A percentile compares a stretch with the other conserved stretches of the same genome.
These are phyloP conservation scores for Cheilosia variabilis DNA, from an alignment of 2,888 invertebrate genomes.

Conservation along the genomic window DNA sequence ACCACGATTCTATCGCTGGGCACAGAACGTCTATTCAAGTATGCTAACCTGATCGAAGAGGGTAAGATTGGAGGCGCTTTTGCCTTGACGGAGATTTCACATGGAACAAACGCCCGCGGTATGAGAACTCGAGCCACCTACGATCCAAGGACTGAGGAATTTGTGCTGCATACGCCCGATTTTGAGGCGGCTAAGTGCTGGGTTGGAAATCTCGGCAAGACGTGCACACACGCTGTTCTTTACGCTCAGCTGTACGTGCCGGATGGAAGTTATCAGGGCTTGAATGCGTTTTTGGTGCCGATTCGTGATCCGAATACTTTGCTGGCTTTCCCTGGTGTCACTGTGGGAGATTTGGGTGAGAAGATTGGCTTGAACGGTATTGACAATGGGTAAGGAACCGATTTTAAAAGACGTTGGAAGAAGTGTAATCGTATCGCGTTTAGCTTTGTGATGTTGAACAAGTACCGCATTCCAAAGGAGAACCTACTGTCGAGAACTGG, in stretches of 20 bases:
- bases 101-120: slow-evolving; percentile 95
- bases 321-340: slow-evolving; percentile 90
- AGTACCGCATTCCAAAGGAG: slow-evolving; percentile 91
- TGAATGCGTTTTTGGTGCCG: slow-evolving; percentile 95
- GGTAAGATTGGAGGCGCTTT: slow-evolving; percentile 88
- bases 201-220: slow-evolving; percentile 88
- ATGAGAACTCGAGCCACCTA: slow-evolving; percentile 94
- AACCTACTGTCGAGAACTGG: slow-evolving; percentile 93
- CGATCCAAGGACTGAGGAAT: slow-evolving; percentile 88
- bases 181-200: slow-evolving; percentile 93
- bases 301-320: slow-evolving; percentile 90
- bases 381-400: slow-evolving; percentile 91
- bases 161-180: slow-evolving; percentile 90
- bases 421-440: not conserved
- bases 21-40: slow-evolving; percentile 86
- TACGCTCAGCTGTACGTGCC: slow-evolving; percentile 94
- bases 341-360: slow-evolving; percentile 96
- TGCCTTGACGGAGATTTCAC: slow-evolving; percentile 94
- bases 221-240: slow-evolving; percentile 93
- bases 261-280: slow-evolving; percentile 91
- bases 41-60: slow-evolving; percentile 82
- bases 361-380: slow-evolving; percentile 96
- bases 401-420: not conserved
- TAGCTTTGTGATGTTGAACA: slow-evolving; percentile 90
- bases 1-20: slow-evolving; percentile 88